A percentile compares a stretch with the other conserved stretches of the same genome.
Conservation (phyloP, 2,888 invertebrate species). For the Epistrophe eligans region DNA sequence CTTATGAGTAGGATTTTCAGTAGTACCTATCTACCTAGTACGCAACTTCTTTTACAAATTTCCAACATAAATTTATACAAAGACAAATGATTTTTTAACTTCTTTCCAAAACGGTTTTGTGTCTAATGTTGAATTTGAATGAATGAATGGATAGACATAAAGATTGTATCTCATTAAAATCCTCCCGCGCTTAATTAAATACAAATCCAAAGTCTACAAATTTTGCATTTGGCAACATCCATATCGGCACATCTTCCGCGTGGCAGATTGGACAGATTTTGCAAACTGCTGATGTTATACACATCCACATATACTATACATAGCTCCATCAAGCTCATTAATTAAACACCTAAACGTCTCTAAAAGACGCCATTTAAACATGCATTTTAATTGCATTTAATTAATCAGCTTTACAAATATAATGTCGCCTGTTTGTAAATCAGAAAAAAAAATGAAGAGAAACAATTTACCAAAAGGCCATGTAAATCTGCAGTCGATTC, state of each 20-base stretch:
- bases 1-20: not conserved
- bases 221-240: conserved; percentile 62
- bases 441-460: conserved; percentile 17
- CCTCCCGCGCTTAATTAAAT: conserved; percentile 73
- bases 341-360: conserved; percentile 73
- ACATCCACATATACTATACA: not conserved
- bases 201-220: conserved; percentile 65
- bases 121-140: not conserved
- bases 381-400: conserved; percentile 73
- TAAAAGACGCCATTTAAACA: conserved; percentile 70
- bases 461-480: conserved; percentile 46
- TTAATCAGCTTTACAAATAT: conserved; percentile 59
- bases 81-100: conserved; percentile 38
- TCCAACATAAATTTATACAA: conserved; percentile 23
- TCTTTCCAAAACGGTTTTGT: conserved; percentile 6
- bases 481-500: conserved; percentile 53
- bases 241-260: conserved; percentile 58
- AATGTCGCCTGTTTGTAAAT: conserved; percentile 39
- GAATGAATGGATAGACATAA: not conserved
- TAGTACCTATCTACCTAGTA: not conserved
- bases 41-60: not conserved
- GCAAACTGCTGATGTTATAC: conserved; percentile 15
- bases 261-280: conserved; percentile 60
- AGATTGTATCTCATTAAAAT: conserved; percentile 62
- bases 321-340: conserved; percentile 51